Conservation (phyloP, 35 echinoderm and acorn worm species). For the Ophiothrix spiculata region DNA sequence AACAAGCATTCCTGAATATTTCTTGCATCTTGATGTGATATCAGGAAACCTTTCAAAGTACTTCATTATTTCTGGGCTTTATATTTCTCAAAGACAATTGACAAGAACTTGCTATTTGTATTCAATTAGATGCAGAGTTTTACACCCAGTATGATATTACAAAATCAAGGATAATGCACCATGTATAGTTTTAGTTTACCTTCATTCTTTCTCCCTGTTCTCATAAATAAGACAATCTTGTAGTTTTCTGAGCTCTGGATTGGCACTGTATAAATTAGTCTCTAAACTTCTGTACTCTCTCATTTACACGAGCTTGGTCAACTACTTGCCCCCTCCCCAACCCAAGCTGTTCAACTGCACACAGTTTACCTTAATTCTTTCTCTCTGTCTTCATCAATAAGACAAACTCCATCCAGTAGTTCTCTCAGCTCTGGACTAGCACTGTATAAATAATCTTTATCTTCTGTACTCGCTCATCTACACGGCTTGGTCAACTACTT, state of each 20-base stretch:
- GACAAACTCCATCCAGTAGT: constrained; percentile 25
- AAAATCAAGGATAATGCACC: too few relatives aligned
- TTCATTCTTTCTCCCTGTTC: constrained; percentile 58
- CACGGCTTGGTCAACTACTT: constrained; percentile 9
- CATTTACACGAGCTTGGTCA: constrained; percentile 34
- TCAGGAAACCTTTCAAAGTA: too few relatives aligned
- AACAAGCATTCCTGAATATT: too few relatives aligned
- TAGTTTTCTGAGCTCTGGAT: constrained; percentile 58
- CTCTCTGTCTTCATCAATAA: constrained; percentile 53
- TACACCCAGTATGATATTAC: too few relatives aligned
- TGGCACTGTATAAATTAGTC: constrained; percentile 42
- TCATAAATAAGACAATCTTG: constrained; percentile 31
- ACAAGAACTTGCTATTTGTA: too few relatives aligned
- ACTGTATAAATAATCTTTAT: constrained; percentile 49
- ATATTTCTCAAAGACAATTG: too few relatives aligned
- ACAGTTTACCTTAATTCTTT: constrained; percentile 67
- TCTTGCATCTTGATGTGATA: too few relatives aligned
- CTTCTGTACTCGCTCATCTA: constrained; percentile 59
- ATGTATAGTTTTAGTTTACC: too few relatives aligned
- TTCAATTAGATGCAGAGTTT: too few relatives aligned
- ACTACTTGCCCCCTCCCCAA: too few relatives aligned
- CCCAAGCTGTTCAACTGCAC: too few relatives aligned
- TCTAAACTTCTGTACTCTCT: constrained; percentile 55
- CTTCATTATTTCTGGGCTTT: too few relatives aligned
- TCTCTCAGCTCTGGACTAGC: constrained; percentile 63